Percentiles rank a stretch among this genome's conserved stretches.
phyloP scores from a whole-genome alignment of 2,797 vertebrate genomes.

The Miichthys miiuy region DNA sequence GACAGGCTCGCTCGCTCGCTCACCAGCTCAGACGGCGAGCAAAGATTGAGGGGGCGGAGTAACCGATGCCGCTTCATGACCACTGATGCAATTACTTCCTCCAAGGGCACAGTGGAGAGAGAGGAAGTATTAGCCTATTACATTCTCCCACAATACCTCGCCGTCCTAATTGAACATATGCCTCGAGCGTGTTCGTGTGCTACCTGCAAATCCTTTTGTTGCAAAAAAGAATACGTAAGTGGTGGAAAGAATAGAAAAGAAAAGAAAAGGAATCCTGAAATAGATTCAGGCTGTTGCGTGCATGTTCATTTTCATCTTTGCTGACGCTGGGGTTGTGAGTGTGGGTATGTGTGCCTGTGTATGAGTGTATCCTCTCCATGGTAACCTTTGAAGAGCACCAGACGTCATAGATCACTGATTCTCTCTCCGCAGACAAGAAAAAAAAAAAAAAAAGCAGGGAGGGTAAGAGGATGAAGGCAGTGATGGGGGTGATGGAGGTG shows the following conservation, averaged over 20 bases:
- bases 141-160: slow-evolving; percentile 39
- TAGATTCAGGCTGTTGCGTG: background rate
- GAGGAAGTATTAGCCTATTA: slow-evolving; percentile 51
- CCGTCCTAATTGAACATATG: slow-evolving; percentile 28
- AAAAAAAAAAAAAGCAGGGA: slow-evolving; percentile 4
- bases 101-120: slow-evolving; percentile 48
- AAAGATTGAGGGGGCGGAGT: slow-evolving; percentile 40
- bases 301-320: slow-evolving; percentile 26
- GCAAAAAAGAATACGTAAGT: background rate
- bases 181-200: slow-evolving; percentile 1
- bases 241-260: background rate
- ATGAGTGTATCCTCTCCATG: slow-evolving; percentile 33
- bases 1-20: slow-evolving; percentile 42
- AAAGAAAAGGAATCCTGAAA: background rate
- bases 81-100: slow-evolving; percentile 71
- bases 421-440: slow-evolving; percentile 44
- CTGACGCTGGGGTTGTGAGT: slow-evolving; percentile 30
- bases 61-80: slow-evolving; percentile 57
- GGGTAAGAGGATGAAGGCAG: slow-evolving; percentile 57
- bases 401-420: slow-evolving; percentile 66
- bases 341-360: background rate
- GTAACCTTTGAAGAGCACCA: slow-evolving; percentile 65
- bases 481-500: slow-evolving; percentile 46
- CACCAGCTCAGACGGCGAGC: slow-evolving; percentile 39
- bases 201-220: background rate